Conservation (phyloP, 2,797 vertebrate genomes). For the Peromyscus attwateri region DNA sequence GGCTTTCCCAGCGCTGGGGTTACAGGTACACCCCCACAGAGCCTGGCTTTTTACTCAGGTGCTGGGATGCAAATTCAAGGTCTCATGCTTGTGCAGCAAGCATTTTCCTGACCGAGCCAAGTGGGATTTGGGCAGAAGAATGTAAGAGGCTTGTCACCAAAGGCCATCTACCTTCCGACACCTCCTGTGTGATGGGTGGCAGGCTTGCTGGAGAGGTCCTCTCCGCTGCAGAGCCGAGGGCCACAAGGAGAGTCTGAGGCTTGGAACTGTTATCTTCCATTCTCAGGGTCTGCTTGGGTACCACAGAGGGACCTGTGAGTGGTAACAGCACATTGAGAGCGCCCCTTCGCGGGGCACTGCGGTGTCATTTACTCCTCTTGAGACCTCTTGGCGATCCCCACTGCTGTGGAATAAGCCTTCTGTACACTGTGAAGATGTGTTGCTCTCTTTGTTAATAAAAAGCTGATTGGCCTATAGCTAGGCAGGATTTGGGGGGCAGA, state of each 20-base stretch:
- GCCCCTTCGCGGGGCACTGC: neutral
- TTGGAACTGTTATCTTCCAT: rapidly evolving
- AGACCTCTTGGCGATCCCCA: neutral
- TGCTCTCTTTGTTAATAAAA: too few species aligned
- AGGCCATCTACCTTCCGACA: conserved; percentile 11
- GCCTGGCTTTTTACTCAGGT: neutral
- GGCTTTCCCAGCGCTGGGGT: neutral
- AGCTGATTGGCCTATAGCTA: too few species aligned
- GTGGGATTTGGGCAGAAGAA: neutral
- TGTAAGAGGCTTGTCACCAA: neutral
- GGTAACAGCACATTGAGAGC: neutral
- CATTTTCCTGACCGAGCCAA: neutral
- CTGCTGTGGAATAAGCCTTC: neutral
- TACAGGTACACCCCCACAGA: neutral
- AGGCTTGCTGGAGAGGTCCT: rapidly evolving
- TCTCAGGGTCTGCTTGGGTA: neutral
- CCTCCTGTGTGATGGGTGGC: neutral
- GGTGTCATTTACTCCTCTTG: neutral
- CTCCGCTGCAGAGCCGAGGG: neutral
- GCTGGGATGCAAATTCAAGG: neutral
- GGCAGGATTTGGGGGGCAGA: too few species aligned
- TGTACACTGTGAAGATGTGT: too few species aligned
- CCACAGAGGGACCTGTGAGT: conserved; percentile 38
- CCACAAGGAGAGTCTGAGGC: neutral
- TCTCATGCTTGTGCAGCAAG: neutral